Evolutionary conservation across 2,797 vertebrate species (phyloP), one percentile per base, ranked within the genome.

Genomic region (Gallinago stenura): DNA sequence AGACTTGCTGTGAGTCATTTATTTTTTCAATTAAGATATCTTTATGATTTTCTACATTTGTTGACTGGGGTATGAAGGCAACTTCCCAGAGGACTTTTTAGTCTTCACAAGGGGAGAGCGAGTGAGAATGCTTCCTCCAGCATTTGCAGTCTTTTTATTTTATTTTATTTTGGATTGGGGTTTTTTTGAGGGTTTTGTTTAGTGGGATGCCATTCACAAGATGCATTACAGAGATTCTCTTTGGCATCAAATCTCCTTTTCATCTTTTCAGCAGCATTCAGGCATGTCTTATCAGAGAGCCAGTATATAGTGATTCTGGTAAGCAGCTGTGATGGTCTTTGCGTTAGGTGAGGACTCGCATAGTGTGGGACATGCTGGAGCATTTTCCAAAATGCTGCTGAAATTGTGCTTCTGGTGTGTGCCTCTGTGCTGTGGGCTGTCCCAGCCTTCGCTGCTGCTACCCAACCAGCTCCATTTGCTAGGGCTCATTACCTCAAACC

Each of bases 21-120:
- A 53, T 87, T 95, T 93, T 96, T 89, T 68, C 71, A 78, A 58
- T 95, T 93, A 92, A 92, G 83, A 66, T 93, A 87, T 78, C 86
- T 89, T 90, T 85, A 81, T 83, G 80, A 64, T 95, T 95, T 95
- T 93, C 21, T 77, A 9, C 64, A 24, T 90, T 96, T 95, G 51
- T 73, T 93, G 84, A 90, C 58, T 90, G 75, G 65, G 25, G 12
- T 91, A 82, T 69, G 45, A 93, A 89, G 65, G 53, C 69, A 85
- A 77, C 28, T 83, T 97, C 64, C 84, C 70, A 84, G 53, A 88
- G 62, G 82, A 35, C 25, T 19, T 90, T 60, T 76, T 33, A 70
- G 30, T 70, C 37, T 37, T 93, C 48, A 45, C 0, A 0, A 48
- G 50, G n/a, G 58, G 22, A 25, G 22, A 75, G 21, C 25, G 25